These are phyloP conservation scores for Cataglyphis albicans DNA, from an alignment of 2,888 invertebrate species.

Conservation along the genomic window DNA sequence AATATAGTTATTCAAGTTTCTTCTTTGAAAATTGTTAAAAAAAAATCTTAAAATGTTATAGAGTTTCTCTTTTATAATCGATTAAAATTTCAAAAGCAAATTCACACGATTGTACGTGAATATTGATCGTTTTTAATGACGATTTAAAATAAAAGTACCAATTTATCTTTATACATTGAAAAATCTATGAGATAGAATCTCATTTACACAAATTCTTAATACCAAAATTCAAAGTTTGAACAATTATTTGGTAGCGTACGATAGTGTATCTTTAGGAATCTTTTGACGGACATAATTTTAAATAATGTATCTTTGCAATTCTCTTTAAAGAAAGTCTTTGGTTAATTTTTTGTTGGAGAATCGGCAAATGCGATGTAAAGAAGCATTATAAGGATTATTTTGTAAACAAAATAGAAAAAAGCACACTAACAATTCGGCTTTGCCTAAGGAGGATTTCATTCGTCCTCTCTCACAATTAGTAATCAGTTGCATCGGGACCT, in stretches of 20 bases:
- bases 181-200: neutral
- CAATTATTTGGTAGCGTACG: neutral
- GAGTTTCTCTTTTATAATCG: neutral
- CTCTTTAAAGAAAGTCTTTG: neutral
- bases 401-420: constrained; percentile 79
- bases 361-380: constrained; percentile 41
- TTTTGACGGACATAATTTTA: neutral
- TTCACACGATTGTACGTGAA: neutral
- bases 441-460: constrained; percentile 63
- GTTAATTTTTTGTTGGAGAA: constrained; percentile 2
- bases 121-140: neutral
- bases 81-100: neutral
- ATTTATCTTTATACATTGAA: neutral
- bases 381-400: constrained; percentile 63
- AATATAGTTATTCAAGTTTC: neutral
- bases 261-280: neutral
- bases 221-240: neutral
- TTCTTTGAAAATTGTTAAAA: neutral
- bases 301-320: constrained; percentile 5
- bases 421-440: constrained; percentile 78
- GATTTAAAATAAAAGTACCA: neutral
- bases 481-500: constrained; percentile 85
- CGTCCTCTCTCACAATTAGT: constrained; percentile 74
- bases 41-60: neutral
- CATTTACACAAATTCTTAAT: neutral